Evolutionary conservation across 2,113 vertebrate species (phyloP).

Genomic region (Atherinomorus stipes): DNA sequence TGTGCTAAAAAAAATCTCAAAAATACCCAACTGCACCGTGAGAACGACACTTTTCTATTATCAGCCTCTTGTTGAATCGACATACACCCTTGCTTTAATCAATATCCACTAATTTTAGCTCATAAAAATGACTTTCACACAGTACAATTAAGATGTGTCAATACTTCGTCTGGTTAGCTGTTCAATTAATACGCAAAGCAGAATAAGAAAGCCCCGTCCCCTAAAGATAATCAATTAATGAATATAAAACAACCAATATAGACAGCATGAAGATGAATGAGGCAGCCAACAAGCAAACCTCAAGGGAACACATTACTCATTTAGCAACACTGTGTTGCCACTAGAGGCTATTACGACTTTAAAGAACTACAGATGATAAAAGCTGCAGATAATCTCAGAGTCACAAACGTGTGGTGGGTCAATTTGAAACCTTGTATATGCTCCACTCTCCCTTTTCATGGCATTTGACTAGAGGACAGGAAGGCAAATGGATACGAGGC

Average conservation of each 20-base stretch:
- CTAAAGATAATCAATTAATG: conserved; percentile 71
- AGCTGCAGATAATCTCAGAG: conserved; percentile 25
- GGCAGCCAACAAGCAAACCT: conserved; percentile 7
- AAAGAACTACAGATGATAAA: conserved; percentile 25
- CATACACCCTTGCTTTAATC: conserved; percentile 48
- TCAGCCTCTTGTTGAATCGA: conserved; percentile 53
- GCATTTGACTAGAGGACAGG: conserved; percentile 11
- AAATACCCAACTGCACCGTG: conserved; percentile 35
- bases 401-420: conserved; percentile 19
- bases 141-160: conserved; percentile 73
- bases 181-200: conserved; percentile 40
- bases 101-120: conserved; percentile 68
- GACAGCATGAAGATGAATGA: conserved; percentile 58
- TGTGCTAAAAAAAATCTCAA: conserved; percentile 42
- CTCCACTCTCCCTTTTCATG: not conserved
- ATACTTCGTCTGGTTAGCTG: conserved; percentile 65
- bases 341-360: conserved; percentile 1
- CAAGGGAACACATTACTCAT: conserved; percentile 10
- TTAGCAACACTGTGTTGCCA: conserved; percentile 13
- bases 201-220: conserved; percentile 42
- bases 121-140: conserved; percentile 69
- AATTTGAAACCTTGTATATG: conserved; percentile 7
- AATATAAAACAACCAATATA: conserved; percentile 63
- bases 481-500: conserved; percentile 20
- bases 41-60: conserved; percentile 40